Evolutionary conservation across 2,113 vertebrate species (phyloP), one percentile per base, ranked within the genome.

Genomic region (Tinamus guttatus): DNA sequence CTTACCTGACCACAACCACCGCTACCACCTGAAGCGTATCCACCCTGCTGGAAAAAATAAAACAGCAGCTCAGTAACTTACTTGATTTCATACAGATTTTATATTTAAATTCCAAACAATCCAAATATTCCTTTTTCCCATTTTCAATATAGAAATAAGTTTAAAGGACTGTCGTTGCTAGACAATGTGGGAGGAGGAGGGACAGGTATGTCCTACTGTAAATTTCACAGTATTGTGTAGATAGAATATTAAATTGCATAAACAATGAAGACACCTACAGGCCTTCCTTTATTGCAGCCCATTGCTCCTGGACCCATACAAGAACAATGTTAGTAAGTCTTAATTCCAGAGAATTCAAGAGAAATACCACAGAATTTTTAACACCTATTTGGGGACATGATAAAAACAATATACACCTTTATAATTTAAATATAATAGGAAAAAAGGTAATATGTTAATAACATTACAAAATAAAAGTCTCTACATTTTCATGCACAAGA

Each of bases 1-100:
- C 96, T 94, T 94, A 96, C 96, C 73, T 92, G 77, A 84, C 96
- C 94, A 87, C 96, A 97, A 5, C 95, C 95, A 32, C 58, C 90
- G 64, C 85, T 86, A 32, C 82, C 15, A 85, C 15, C 3, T 43
- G 94, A 92, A 59, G 28, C 1, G 40, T 45, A 89, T 78, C 38
- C 81, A 27, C 89, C 36, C 94, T 94, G 89, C 5, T 41, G 25
- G 32, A 34, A 24, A n/a, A 41, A 67, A 49, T 58, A 38, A 67
- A 62, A 71, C 1, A 84, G 3, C 5, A 47, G 3, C 1, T 81
- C 19, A 87, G 21, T n/a, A 38, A 63, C 12, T 38, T 63, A 63
- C 38, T 63, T 63, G 21, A 58, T 58, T 58, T 30, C 32, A 58
- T 32, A 32, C 18, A 18, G 54, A 58, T 32, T 58, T 58, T 58